Conservation (phyloP, 1,140 invertebrate species). For the Propsilocerus akamusi region DNA sequence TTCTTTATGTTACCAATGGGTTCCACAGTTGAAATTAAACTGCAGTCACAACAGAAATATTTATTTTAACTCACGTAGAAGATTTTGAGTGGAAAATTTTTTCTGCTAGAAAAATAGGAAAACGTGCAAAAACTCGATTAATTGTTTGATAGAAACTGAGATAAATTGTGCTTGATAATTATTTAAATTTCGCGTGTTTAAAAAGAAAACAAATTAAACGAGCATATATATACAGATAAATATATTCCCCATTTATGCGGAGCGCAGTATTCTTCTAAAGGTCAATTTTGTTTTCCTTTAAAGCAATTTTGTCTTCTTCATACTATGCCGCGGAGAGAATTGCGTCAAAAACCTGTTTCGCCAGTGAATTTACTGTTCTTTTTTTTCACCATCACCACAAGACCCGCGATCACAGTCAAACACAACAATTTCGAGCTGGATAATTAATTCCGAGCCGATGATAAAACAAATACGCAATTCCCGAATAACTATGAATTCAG, state of each 20-base stretch:
- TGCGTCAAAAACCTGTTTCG: background rate
- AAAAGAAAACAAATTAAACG: too few species aligned
- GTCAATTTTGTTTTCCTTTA: background rate
- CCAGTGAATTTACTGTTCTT: background rate
- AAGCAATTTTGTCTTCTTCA: background rate
- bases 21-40: background rate
- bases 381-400: background rate
- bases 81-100: background rate
- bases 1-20: background rate
- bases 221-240: too few species aligned
- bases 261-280: background rate
- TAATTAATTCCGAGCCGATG: background rate
- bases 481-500: background rate
- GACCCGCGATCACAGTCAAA: background rate
- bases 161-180: background rate
- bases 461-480: background rate
- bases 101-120: constrained; percentile 1
- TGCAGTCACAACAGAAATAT: background rate
- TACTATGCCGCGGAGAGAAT: background rate
- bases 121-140: constrained; percentile 4
- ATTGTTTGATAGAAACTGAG: background rate
- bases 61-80: background rate
- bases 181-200: too few species aligned
- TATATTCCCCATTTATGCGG: background rate
- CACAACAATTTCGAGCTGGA: background rate